Percentiles rank a stretch among this genome's conserved stretches.
phyloP scores from a whole-genome alignment of 2,797 vertebrate species.

The Glossophaga mutica region DNA sequence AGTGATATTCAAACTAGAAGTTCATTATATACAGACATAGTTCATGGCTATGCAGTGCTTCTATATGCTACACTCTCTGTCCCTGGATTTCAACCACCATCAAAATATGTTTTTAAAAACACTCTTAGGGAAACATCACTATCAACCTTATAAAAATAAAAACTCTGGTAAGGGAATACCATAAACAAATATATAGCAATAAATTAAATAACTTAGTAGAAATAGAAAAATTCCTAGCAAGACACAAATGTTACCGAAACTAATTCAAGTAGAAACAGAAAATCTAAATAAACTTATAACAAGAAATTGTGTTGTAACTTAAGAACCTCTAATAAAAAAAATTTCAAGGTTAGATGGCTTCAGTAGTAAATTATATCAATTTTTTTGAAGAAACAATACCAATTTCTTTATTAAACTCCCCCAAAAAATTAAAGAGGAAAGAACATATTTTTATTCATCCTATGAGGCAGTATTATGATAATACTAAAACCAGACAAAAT shows the following conservation, averaged over 20 bases:
- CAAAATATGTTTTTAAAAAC: neutral
- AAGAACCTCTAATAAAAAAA: neutral
- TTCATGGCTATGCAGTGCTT: neutral
- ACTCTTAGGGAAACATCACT: neutral
- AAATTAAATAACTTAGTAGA: neutral
- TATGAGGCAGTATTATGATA: neutral
- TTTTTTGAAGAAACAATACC: neutral
- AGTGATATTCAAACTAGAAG: neutral
- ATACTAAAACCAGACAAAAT: neutral
- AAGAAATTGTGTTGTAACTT: neutral
- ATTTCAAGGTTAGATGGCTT: neutral
- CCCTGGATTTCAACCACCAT: neutral
- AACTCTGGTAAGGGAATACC: neutral
- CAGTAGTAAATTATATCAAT: neutral
- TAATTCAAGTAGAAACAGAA: neutral
- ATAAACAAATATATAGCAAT: neutral
- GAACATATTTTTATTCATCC: neutral
- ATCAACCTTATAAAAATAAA: neutral
- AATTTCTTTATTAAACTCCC: neutral
- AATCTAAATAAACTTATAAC: neutral
- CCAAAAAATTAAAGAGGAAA: neutral
- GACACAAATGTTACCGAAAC: neutral
- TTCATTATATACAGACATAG: neutral
- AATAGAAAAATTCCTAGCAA: neutral
- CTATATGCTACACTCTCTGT: neutral